A percentile compares a stretch with the other conserved stretches of the same genome.
These are phyloP conservation scores for Oncopodura yosiiana DNA, from an alignment of 1,140 invertebrate species.

Conservation along the genomic window DNA sequence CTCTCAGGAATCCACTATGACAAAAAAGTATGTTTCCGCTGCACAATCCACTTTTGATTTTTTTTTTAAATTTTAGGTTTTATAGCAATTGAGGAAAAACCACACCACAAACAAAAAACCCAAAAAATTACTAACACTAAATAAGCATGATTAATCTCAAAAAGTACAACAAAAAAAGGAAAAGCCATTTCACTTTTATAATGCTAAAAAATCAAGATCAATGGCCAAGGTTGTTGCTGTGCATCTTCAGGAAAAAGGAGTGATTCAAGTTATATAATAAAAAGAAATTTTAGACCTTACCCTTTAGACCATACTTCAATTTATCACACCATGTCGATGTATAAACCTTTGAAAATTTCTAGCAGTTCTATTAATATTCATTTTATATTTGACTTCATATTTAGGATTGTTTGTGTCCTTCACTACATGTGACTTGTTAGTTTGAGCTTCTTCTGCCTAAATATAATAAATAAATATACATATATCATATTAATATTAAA, in stretches of 20 bases:
- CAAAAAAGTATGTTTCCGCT: slow-evolving; percentile 19
- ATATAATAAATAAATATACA: slow-evolving; percentile 21
- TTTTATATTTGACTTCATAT: slow-evolving; percentile 66
- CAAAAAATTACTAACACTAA: no score
- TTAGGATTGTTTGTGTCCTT: slow-evolving; percentile 81
- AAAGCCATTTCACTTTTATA: no score
- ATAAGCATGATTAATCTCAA: no score
- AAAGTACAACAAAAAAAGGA: no score
- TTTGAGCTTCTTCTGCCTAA: slow-evolving; percentile 63
- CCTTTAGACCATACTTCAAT: slow-evolving; percentile 86
- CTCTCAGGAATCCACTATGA: slow-evolving; percentile 74
- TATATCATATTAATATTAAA: background rate
- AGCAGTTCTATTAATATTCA: slow-evolving; percentile 68
- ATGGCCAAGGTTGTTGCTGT: no score
- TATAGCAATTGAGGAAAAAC: no score
- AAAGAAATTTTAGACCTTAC: no score
- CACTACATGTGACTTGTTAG: slow-evolving; percentile 62
- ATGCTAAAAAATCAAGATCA: no score
- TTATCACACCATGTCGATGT: slow-evolving; percentile 77
- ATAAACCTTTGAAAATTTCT: slow-evolving; percentile 71
- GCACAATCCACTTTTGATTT: slow-evolving; percentile 6
- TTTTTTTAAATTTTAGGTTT: no score
- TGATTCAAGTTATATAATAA: no score
- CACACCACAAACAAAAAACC: no score
- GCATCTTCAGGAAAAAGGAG: no score